Evolutionary conservation across 2,797 vertebrate genomes (phyloP).

Genomic region (Syndactyla subalaris): DNA sequence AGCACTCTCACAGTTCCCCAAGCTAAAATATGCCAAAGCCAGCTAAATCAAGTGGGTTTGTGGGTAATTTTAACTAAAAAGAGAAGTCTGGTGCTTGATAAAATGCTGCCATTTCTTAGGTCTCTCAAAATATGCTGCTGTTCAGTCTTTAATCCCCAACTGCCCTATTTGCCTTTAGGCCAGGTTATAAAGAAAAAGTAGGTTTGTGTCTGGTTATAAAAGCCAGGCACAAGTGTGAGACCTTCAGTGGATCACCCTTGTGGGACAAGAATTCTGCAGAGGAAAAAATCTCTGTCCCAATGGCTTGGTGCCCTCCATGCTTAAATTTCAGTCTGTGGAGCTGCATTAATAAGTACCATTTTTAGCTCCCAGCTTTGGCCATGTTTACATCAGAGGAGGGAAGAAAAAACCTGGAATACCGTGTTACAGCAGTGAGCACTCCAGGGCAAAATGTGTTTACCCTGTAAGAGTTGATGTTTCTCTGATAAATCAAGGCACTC

Average conservation of each 20-base stretch:
- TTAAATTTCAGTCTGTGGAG: not conserved
- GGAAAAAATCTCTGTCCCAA: too few species aligned
- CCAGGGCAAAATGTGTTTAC: not conserved
- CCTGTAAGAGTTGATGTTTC: not conserved
- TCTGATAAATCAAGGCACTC: not conserved
- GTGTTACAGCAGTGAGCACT: not conserved
- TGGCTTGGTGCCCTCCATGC: not conserved
- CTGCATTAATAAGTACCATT: not conserved
- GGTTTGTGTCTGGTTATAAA: not conserved
- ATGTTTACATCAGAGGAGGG: not conserved
- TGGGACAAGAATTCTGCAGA: not conserved
- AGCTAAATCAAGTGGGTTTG: not conserved
- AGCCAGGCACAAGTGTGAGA: not conserved
- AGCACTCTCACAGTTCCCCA: not conserved
- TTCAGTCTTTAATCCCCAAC: not conserved
- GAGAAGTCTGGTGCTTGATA: rapidly evolving
- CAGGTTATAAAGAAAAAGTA: not conserved
- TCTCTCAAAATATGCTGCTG: not conserved
- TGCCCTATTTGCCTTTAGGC: not conserved
- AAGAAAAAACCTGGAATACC: not conserved
- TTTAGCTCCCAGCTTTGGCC: not conserved
- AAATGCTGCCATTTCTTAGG: not conserved
- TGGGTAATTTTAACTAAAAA: not conserved
- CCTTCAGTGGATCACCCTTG: not conserved
- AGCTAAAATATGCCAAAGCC: not conserved